phyloP scores from a whole-genome alignment of 2,888 invertebrate genomes.

The Blomia tropicalis region DNA sequence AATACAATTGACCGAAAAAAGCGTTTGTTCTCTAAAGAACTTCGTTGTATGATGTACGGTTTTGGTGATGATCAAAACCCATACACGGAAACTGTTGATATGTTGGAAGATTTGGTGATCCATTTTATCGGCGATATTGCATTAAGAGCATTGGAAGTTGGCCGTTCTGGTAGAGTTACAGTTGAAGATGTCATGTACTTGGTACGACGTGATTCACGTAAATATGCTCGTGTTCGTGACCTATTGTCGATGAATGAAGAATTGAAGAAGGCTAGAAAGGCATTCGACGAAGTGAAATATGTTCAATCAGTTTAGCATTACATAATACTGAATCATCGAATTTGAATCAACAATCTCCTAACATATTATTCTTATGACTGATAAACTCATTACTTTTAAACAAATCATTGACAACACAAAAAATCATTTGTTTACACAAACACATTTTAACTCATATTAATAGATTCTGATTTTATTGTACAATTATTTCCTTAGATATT shows the following conservation, averaged over 20 bases:
- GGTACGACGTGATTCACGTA: conserved; percentile 85
- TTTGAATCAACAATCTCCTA: no score
- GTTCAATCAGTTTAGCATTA: conserved; percentile 34
- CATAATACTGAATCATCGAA: no score
- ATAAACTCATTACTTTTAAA: no score
- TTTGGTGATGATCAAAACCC: conserved; percentile 99
- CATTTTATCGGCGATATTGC: conserved; percentile 92
- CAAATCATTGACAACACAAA: no score
- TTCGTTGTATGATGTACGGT: conserved; percentile 97
- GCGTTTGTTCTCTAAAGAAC: conserved; percentile 70
- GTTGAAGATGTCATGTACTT: conserved; percentile 94
- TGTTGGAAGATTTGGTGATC: conserved; percentile 89
- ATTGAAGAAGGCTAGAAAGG: conserved; percentile 91
- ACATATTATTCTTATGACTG: no score
- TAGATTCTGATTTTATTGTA: neutral
- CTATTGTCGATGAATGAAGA: conserved; percentile 96
- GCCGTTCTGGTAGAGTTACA: conserved; percentile 84
- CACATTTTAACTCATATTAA: neutral
- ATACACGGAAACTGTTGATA: conserved; percentile 93
- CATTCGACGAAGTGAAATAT: conserved; percentile 96
- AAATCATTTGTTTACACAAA: neutral
- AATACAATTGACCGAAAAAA: conserved; percentile 42
- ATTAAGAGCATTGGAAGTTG: conserved; percentile 74
- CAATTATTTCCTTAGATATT: neutral
- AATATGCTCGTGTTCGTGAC: conserved; percentile 93